Evolutionary conservation across 2,888 invertebrate species (phyloP), one percentile per base, ranked within the genome.

Genomic region (Drepanosiphum platanoidis): DNA sequence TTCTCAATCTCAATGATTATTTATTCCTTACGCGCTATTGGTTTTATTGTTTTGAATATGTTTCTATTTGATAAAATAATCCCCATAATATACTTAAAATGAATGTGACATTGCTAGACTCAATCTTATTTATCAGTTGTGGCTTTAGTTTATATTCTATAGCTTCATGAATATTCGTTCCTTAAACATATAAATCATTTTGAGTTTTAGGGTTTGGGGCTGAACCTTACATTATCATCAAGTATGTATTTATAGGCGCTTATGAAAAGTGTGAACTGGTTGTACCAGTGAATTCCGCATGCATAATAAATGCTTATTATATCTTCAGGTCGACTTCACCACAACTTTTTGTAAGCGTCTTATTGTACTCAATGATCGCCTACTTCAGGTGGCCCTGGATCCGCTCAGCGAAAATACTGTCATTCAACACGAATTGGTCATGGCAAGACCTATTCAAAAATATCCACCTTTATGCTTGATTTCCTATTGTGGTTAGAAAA

Each of bases 151-250:
- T 30, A 18, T 77, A 61, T 27, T 46, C n/a, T 46, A 18, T 42
- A 74, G 36, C 42, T 30, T 78, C 22, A 61, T 27, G 18, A 61
- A 64, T 77, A 64, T 42, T 78, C 5, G 9, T 78, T 78, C 30
- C 78, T 64, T 64, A 42, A 46, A 68, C 32, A 46, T 66, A 52
- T 32, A n/a, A 32, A 79, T 66, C 22, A 79, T 46, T 66, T 79
- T 46, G 68, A 79, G 68, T 68, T 79, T 68, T 46, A 79, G 79
- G 42, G 9, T 79, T 79, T 79, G 79, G 66, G 79, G 79, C 79
- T 79, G 78, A 66, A 78, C 42, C 78, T 78, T 34, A 52, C 46
- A 52, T 68, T 52, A 80, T 80, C 79, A 80, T 80, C 79, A 80
- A 80, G 68, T 80, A 70, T 70, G 79, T 80, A 80, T 79, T 34